Percentiles rank a stretch among this genome's conserved stretches.
These are phyloP conservation scores for Zaprionus tsacasi DNA, from an alignment of 1,140 invertebrate genomes.

Conservation along the genomic window DNA sequence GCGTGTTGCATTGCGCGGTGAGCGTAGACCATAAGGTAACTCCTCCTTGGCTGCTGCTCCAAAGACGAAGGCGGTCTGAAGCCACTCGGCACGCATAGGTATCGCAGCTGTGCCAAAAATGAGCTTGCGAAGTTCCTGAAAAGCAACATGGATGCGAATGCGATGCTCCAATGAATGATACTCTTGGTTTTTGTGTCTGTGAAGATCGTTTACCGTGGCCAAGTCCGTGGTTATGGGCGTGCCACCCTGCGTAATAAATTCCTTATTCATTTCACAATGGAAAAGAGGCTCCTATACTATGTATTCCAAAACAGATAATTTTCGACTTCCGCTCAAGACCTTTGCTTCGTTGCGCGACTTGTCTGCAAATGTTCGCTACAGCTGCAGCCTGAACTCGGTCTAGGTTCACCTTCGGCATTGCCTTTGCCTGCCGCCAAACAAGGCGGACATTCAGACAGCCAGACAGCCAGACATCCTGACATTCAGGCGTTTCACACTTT, in stretches of 20 bases:
- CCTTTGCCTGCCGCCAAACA: conserved; percentile 52
- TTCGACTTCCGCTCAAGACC: conserved; percentile 71
- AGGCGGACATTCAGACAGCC: conserved; percentile 29
- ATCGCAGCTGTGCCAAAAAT: conserved; percentile 86
- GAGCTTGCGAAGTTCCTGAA: conserved; percentile 85
- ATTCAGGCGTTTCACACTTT: conserved; percentile 73
- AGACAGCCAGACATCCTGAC: conserved; percentile 18
- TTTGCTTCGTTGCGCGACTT: conserved; percentile 69
- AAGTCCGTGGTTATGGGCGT: conserved; percentile 88
- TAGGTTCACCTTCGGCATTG: conserved; percentile 26
- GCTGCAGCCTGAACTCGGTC: conserved; percentile 25
- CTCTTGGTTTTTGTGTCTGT: no score
- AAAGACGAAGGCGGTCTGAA: conserved; percentile 86
- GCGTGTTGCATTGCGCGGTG: conserved; percentile 86
- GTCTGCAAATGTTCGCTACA: conserved; percentile 65
- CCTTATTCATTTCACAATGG: conserved; percentile 70
- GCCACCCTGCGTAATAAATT: conserved; percentile 85
- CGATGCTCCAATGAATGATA: conserved; percentile 3
- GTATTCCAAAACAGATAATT: conserved; percentile 46
- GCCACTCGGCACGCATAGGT: conserved; percentile 87
- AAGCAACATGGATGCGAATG: background rate
- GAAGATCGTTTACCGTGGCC: conserved; percentile 86
- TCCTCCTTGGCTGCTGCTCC: conserved; percentile 85
- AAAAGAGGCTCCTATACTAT: background rate
- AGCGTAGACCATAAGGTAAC: conserved; percentile 86